Evolutionary conservation across 2,888 invertebrate genomes (phyloP).

Genomic region (Apoda limacodes): DNA sequence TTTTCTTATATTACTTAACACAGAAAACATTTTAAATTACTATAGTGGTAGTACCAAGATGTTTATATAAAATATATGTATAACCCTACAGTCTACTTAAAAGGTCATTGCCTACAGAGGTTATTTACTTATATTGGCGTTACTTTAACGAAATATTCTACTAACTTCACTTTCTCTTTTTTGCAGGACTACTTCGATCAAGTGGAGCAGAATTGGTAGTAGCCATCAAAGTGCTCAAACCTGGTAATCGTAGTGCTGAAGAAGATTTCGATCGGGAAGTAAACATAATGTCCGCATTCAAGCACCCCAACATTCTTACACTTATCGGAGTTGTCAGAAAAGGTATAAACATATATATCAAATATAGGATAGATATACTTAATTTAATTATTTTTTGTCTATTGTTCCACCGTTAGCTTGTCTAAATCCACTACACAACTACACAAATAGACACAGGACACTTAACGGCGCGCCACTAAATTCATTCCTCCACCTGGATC

Average conservation of each 20-base stretch:
- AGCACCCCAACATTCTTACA: slow-evolving; percentile 83
- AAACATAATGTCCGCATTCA: slow-evolving; percentile 86
- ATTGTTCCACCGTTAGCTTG: too few relatives aligned
- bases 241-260: slow-evolving; percentile 80
- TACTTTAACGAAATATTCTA: too few relatives aligned
- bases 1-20: too few relatives aligned
- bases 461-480: neutral
- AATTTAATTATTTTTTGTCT: neutral
- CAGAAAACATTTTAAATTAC: too few relatives aligned
- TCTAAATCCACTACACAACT: too few relatives aligned
- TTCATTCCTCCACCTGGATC: slow-evolving; percentile 2
- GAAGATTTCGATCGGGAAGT: slow-evolving; percentile 86
- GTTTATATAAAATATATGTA: too few relatives aligned
- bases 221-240: slow-evolving; percentile 84
- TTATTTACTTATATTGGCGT: too few relatives aligned
- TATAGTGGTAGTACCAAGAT: too few relatives aligned
- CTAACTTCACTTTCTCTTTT: slow-evolving; percentile 5
- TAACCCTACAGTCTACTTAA: too few relatives aligned
- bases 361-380: neutral
- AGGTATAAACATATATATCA: slow-evolving; percentile 55
- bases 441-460: too few relatives aligned
- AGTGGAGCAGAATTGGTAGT: slow-evolving; percentile 60
- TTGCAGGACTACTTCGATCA: slow-evolving; percentile 43
- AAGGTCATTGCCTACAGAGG: too few relatives aligned
- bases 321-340: slow-evolving; percentile 81